Evolutionary conservation across 2,797 vertebrate species (phyloP), one percentile per base, ranked within the genome.

Genomic region (Gallirallus australis): DNA sequence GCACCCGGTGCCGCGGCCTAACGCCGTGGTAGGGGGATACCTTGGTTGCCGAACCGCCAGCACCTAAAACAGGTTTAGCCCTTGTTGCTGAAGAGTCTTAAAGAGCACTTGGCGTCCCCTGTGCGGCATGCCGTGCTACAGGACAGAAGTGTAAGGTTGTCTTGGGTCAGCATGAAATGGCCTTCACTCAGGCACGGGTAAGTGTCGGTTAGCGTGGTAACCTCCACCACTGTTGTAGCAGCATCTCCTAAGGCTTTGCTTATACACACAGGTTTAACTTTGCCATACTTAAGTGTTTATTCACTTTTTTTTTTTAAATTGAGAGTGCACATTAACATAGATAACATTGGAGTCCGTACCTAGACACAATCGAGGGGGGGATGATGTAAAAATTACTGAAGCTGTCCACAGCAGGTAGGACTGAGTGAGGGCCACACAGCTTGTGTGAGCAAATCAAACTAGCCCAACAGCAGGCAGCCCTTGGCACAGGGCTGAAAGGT

Each of bases 191-290:
- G 39, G 31, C 5, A 2, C 31, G 12, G 52, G 39, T 42, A 20
- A 28, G 25, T 2, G 12, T 19, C 75, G 25, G 35, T 3, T 13
- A 1, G 9, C 5, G 37, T 18, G 31, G 12, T 28, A 11, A 2
- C 3, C 16, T 1, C 7, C 24, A 1, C 23, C 35, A 15, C 2
- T 1, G 4, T 24, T 2, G 12, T 4, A 24, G 2, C 2, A 9
- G 6, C 3, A 2, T 5, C 25, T n/a, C 59, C 50, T 40, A 12
- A 63, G 40, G 45, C 70, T 72, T 68, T 28, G 21, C 33, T 28
- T 19, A 15, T 21, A 15, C 60, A 7, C 30, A 6, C 33, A 27
- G 63, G 15, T 37, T 5, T 6, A 21, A 6, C 61, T 47, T n/a
- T 42, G 35, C 31, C 39, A 6, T 28, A 13, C 4, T 12, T 17